Conservation (phyloP, 2,797 vertebrate species). For the Buphagus erythrorhynchus region DNA sequence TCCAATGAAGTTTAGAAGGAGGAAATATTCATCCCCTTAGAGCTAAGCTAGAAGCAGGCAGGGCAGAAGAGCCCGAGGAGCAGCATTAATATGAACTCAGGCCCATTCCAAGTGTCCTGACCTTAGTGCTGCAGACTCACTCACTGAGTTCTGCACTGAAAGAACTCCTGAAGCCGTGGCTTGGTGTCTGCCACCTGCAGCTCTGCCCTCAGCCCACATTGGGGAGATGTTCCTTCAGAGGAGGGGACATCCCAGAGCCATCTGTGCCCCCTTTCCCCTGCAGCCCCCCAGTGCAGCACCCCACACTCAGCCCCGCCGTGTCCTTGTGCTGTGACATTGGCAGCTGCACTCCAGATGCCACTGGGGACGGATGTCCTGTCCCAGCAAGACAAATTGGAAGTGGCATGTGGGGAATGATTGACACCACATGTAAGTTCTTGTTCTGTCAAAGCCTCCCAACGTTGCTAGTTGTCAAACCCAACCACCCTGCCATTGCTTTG, state of each 20-base stretch:
- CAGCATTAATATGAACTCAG: background rate
- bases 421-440: conserved; percentile 65
- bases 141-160: background rate
- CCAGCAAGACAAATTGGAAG: conserved; percentile 46
- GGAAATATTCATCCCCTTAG: background rate
- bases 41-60: background rate
- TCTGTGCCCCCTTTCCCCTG: fast-evolving
- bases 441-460: conserved; percentile 64
- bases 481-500: conserved; percentile 5
- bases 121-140: background rate
- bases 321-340: conserved; percentile 55
- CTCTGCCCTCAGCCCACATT: background rate
- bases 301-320: background rate
- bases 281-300: background rate
- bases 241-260: background rate
- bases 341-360: conserved; percentile 52
- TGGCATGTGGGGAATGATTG: conserved; percentile 68
- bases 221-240: background rate
- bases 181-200: background rate
- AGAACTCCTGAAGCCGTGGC: fast-evolving
- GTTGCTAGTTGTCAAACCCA: conserved; percentile 66
- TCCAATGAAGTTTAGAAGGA: background rate
- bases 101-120: background rate
- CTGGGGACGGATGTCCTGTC: conserved; percentile 41
- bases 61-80: background rate